A percentile compares a stretch with the other conserved stretches of the same genome.
These are phyloP conservation scores for Cenopis cana DNA, from an alignment of 2,888 invertebrate genomes.

Conservation along the genomic window DNA sequence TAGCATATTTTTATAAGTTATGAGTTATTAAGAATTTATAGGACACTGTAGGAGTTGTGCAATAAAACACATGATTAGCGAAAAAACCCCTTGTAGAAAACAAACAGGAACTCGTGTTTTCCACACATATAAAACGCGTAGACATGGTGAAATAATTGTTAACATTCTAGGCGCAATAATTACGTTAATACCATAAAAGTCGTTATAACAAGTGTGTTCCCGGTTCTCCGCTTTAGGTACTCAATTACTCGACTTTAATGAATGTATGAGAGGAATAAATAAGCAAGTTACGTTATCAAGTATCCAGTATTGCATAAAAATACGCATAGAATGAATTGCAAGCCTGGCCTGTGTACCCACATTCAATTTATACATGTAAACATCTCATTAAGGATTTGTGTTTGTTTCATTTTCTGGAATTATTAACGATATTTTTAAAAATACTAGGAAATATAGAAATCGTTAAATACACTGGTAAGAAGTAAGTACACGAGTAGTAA, in stretches of 20 bases:
- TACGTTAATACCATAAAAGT: slow-evolving; percentile 23
- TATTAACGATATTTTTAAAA: no score
- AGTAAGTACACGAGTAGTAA: no score
- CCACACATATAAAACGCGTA: background rate
- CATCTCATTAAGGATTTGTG: background rate
- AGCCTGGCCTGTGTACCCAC: background rate
- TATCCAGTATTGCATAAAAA: slow-evolving; percentile 3
- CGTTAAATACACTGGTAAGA: background rate
- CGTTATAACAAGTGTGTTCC: slow-evolving; percentile 9
- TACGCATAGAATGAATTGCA: background rate
- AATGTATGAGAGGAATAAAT: slow-evolving; percentile 17
- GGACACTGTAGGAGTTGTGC: no score
- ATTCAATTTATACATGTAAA: background rate
- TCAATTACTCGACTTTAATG: slow-evolving; percentile 27
- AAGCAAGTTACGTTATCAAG: slow-evolving; percentile 10
- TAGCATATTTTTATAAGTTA: no score
- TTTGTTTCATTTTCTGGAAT: no score
- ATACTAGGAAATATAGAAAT: background rate
- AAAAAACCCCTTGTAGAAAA: background rate
- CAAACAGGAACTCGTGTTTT: background rate
- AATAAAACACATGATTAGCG: no score
- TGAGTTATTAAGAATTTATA: no score
- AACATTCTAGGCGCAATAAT: slow-evolving; percentile 10
- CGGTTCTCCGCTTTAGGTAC: slow-evolving; percentile 18
- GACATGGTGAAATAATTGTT: slow-evolving; percentile 4